Evolutionary conservation across 2,888 invertebrate genomes (phyloP).

Genomic region (Leucoma salicis): DNA sequence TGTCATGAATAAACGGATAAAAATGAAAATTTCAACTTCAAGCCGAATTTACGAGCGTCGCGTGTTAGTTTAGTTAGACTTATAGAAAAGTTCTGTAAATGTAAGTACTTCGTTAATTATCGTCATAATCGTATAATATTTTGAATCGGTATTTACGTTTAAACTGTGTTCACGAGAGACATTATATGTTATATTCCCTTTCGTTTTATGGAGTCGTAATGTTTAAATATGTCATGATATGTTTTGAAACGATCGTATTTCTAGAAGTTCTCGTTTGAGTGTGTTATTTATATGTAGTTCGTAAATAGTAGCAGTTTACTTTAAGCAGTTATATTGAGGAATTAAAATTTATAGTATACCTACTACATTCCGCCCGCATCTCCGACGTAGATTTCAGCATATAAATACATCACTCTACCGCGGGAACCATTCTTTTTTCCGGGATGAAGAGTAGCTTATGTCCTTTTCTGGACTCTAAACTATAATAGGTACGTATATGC

Average conservation of each 20-base stretch:
- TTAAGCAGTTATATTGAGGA: too few relatives aligned
- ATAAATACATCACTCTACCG: too few relatives aligned
- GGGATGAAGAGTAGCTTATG: too few relatives aligned
- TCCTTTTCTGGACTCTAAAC: too few relatives aligned
- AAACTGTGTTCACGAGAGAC: constrained; percentile 29
- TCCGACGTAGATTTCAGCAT: too few relatives aligned
- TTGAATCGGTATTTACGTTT: constrained; percentile 37
- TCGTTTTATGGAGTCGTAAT: neutral
- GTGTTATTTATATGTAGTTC: too few relatives aligned
- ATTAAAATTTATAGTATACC: too few relatives aligned
- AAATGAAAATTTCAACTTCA: constrained; percentile 18
- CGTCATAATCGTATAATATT: constrained; percentile 29
- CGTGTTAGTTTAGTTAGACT: constrained; percentile 33
- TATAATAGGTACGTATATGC: too few relatives aligned
- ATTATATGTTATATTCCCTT: constrained; percentile 42
- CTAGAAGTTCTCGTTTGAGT: neutral
- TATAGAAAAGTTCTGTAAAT: constrained; percentile 32
- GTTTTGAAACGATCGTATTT: neutral
- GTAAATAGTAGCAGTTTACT: too few relatives aligned
- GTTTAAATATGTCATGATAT: neutral
- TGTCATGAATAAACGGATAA: constrained; percentile 40
- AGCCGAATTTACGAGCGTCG: constrained; percentile 43
- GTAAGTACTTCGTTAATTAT: constrained; percentile 26
- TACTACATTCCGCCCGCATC: too few relatives aligned
- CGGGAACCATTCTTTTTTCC: too few relatives aligned